Conservation (phyloP, 2,113 vertebrate species). For the Danionella cerebrum region DNA sequence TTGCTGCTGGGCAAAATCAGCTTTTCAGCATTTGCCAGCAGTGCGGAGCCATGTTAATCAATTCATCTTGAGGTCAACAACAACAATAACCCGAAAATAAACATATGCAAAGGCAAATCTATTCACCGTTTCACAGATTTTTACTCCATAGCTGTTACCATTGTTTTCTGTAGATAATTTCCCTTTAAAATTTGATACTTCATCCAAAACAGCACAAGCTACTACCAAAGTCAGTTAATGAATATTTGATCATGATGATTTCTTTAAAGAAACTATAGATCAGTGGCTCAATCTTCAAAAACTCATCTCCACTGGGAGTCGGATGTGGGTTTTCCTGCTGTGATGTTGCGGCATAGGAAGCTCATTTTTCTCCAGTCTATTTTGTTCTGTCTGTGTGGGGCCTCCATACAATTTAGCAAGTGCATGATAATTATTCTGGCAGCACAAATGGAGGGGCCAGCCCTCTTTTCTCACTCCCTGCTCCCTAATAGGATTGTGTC, state of each 20-base stretch:
- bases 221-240: no score
- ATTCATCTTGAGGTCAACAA: slow-evolving; percentile 63
- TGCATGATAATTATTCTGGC: slow-evolving; percentile 81
- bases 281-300: neutral
- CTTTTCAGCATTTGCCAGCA: slow-evolving; percentile 87
- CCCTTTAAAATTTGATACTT: no score
- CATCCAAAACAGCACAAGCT: no score
- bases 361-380: slow-evolving; percentile 18
- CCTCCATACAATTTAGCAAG: slow-evolving; percentile 77
- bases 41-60: slow-evolving; percentile 83
- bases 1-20: slow-evolving; percentile 79
- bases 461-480: slow-evolving; percentile 41
- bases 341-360: neutral
- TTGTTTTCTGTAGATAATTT: no score
- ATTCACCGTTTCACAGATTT: no score
- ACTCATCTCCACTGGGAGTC: neutral
- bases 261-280: no score
- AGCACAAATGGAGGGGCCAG: slow-evolving; percentile 73
- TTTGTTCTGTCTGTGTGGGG: slow-evolving; percentile 44
- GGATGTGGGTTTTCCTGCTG: neutral
- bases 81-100: neutral
- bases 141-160: no score
- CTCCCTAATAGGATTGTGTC: slow-evolving; percentile 86
- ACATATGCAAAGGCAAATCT: slow-evolving; percentile 16
- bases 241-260: no score